Base-by-base conservation (phyloP, 2,888 invertebrate species). In the Spilosoma lubricipeda region DNA sequence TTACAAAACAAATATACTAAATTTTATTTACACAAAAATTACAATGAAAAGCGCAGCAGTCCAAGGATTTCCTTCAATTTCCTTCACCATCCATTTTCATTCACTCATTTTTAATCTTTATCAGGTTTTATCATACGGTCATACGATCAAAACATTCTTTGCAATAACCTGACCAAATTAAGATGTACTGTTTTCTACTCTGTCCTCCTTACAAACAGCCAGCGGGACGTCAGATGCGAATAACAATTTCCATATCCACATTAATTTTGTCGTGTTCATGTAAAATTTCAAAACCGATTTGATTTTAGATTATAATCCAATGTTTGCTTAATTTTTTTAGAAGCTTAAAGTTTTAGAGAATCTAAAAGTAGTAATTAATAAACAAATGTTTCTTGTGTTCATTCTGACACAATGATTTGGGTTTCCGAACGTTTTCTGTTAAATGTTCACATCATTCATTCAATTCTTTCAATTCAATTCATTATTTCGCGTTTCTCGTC, bases 21-120 rank as follows among this genome's bases (percentile, higher is more conserved):
- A 91, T 87, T 90, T 89, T 92, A 93, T 93, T 92, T 93, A 93
- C 91, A 94, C 91, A 90, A 93, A 89, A 93, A 92, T 90, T 92
- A 90, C 87, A 92, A 90, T 91, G 88, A 92, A 90, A 93, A 92
- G 88, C 91, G 89, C 89, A 92, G 90, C 91, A 91, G 88, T 91
- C 91, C 94, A 94, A 94, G 94, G 94, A 93, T 93, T 93, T 93
- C 90, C 90, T 90, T 90, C 83, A 83, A 86, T 87, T 86, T 88
- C 85, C 86, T 86, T 88, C 83, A 86, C 81, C 85, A 86, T 84
- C 88, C 90, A 90, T 88, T 90, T 89, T 87, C 87, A 87, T 89
- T 90, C 89, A 82, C 77, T 89, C 88, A 75, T 83, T 86, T 86
- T 82, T 85, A 82, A 82, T 87, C 84, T 86, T 66, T 82, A 80